Base-by-base conservation (phyloP, 2,797 vertebrate genomes). In the Notoglanidium macrostoma region DNA sequence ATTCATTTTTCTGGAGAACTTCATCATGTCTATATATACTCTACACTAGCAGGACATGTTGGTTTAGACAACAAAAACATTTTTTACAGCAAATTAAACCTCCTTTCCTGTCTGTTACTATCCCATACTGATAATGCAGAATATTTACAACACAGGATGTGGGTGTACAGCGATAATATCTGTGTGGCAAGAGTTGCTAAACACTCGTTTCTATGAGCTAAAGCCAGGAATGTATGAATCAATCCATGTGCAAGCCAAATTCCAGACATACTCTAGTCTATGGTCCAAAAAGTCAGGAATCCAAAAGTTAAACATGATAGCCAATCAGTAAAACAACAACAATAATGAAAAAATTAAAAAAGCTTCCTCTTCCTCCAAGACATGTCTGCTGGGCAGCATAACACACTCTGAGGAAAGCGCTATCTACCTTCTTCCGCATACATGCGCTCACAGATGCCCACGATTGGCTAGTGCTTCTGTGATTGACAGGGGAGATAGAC, bases 71-170 rank as follows among this genome's bases (percentile, higher is more conserved):
- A 68, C 35, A n/a, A n/a, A 32, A 63, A 12, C 5, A 57, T n/a
- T 17, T 85, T 85, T 85, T 17, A 35, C 15, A 17, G 8, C 23
- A 32, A 63, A 49, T 3, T 63, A 77, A 51, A 11, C 49, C 7
- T n/a, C 21, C 3, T 73, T 46, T 46, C 44, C 44, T 63, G n/a
- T 40, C 46, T 54, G 46, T 32, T 40, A 78, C 73, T 26, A 35
- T 15, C 54, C 55, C 57, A 85, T 23, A 59, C 8, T 10, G 55
- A n/a, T 49, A 76, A 40, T 2, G 40, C n/a, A 76, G 40, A 76
- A 15, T 59, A 49, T 15, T 78, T 61, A 78, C 6, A 67, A 46
- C 29, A 72, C 63, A 86, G 85, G 74, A 78, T 86, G 63, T 68
- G 21, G 32, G 74, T 49, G 32, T 9, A 49, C 35, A 77, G n/a